Evolutionary conservation across 1,140 invertebrate genomes (phyloP).

Genomic region (Diabrotica undecimpunctata): DNA sequence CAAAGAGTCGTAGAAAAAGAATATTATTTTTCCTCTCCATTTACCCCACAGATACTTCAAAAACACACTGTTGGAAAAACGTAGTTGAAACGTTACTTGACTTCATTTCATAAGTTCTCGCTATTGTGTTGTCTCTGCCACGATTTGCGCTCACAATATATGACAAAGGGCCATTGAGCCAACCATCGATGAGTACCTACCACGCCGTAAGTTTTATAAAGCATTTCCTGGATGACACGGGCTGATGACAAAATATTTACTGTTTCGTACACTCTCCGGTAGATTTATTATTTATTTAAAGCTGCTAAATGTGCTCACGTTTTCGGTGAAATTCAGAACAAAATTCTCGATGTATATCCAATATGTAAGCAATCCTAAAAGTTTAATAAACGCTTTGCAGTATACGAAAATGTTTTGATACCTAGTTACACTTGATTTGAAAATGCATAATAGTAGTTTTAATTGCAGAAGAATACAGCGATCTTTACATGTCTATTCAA

Average conservation of each 20-base stretch:
- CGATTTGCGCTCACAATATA: not conserved
- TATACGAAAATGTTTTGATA: no score
- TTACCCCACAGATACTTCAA: not conserved
- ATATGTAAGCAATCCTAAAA: no score
- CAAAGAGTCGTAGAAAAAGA: not conserved
- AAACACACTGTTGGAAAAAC: not conserved
- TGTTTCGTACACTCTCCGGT: not conserved
- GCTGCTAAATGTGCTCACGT: no score
- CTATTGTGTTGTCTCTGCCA: slow-evolving; percentile 1
- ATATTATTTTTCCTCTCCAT: not conserved
- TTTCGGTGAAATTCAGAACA: no score
- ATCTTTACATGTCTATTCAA: no score
- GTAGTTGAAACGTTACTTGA: not conserved
- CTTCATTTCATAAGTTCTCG: not conserved
- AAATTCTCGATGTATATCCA: no score
- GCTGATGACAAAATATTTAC: not conserved
- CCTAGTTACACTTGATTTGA: no score
- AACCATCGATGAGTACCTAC: not conserved
- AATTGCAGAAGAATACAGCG: no score
- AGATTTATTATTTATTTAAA: no score
- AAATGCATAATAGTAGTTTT: no score
- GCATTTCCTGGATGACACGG: not conserved
- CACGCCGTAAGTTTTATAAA: not conserved
- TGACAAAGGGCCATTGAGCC: slow-evolving; percentile 1
- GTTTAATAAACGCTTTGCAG: no score